A percentile compares a stretch with the other conserved stretches of the same genome.
phyloP scores from a whole-genome alignment of 2,888 invertebrate genomes.

The Zeuzera pyrina region DNA sequence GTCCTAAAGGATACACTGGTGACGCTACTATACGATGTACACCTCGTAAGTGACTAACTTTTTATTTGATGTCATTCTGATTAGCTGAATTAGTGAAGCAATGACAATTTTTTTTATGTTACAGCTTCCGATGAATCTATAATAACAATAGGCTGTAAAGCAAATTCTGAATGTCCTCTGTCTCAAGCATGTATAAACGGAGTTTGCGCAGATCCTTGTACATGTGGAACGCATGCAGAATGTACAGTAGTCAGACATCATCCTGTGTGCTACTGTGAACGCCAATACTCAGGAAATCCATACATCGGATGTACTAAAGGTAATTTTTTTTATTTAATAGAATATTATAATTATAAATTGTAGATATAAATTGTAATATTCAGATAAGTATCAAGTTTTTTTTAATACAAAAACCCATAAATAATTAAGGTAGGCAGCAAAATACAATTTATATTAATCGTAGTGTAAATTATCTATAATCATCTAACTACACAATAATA shows the following conservation, averaged over 20 bases:
- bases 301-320: conserved; percentile 85
- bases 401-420: too few relatives aligned
- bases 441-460: too few relatives aligned
- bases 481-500: too few relatives aligned
- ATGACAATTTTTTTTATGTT: conserved; percentile 20
- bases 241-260: conserved; percentile 88
- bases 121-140: conserved; percentile 71
- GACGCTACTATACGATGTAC: conserved; percentile 80
- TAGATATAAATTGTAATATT: too few relatives aligned
- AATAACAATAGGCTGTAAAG: conserved; percentile 78
- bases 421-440: too few relatives aligned
- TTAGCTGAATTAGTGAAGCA: background rate
- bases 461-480: too few relatives aligned
- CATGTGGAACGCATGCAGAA: conserved; percentile 87
- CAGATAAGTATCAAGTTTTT: too few relatives aligned
- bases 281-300: conserved; percentile 89
- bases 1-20: conserved; percentile 85
- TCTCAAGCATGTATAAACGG: conserved; percentile 89
- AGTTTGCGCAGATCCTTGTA: conserved; percentile 87
- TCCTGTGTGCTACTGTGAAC: conserved; percentile 86
- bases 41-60: conserved; percentile 78
- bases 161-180: conserved; percentile 85
- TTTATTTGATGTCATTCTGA: conserved; percentile 4
- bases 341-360: too few relatives aligned
- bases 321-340: conserved; percentile 30